Conservation (phyloP, 2,797 vertebrate genomes). For the Moxostoma hubbsi region DNA sequence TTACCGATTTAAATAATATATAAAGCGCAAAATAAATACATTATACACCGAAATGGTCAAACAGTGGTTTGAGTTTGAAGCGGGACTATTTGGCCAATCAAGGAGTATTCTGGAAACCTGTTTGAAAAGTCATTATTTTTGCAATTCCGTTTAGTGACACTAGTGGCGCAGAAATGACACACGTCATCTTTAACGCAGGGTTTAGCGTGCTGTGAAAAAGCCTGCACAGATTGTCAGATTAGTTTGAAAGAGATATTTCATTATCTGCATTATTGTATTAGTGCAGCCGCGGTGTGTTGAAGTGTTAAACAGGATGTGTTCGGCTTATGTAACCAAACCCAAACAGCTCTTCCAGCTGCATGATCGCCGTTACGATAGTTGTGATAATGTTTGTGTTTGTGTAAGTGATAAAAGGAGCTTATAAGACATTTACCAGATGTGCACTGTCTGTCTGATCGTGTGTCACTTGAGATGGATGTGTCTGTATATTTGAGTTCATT, state of each 20-base stretch:
- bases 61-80: no score
- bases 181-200: no score
- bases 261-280: background rate
- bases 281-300: background rate
- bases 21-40: no score
- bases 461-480: constrained; percentile 8
- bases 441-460: background rate
- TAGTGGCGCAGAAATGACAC: no score
- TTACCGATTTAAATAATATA: no score
- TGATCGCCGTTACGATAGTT: background rate
- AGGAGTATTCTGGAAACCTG: no score
- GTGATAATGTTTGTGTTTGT: constrained; percentile 2
- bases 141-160: no score
- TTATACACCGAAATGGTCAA: no score
- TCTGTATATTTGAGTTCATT: constrained; percentile 30
- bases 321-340: background rate
- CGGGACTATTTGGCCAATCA: no score
- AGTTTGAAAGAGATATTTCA: background rate
- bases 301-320: constrained; percentile 3
- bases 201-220: no score
- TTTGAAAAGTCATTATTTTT: no score
- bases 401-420: background rate
- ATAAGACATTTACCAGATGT: constrained; percentile 14
- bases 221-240: background rate
- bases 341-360: background rate